Conservation (phyloP, 2,888 invertebrate genomes). For the Eudemis profundana region DNA sequence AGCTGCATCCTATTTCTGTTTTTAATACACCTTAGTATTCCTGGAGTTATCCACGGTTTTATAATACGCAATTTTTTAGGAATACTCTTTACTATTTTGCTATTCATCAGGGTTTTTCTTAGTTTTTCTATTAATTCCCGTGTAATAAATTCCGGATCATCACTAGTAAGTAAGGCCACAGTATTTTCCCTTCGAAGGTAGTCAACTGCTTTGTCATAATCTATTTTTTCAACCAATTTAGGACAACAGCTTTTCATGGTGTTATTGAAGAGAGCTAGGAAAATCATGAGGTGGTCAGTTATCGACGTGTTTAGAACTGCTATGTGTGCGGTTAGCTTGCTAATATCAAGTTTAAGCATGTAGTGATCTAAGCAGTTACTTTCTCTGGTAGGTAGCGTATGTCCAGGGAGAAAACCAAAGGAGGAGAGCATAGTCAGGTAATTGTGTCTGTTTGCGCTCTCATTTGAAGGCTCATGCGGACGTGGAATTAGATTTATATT, state of each 20-base stretch:
- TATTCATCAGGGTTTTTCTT: background rate
- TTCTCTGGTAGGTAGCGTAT: slow-evolving; percentile 48
- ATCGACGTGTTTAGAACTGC: slow-evolving; percentile 12
- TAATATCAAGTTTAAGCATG: slow-evolving; percentile 7
- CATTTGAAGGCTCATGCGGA: slow-evolving; percentile 40
- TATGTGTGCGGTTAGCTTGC: background rate
- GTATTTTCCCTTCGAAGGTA: background rate
- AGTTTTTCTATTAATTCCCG: background rate
- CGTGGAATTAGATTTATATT: slow-evolving; percentile 31
- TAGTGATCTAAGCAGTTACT: slow-evolving; percentile 48
- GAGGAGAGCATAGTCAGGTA: slow-evolving; percentile 47
- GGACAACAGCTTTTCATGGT: background rate
- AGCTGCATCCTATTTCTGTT: slow-evolving; percentile 9
- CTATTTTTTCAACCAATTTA: background rate
- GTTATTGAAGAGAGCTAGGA: background rate
- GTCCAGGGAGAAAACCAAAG: slow-evolving; percentile 49
- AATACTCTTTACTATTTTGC: background rate
- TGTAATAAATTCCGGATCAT: slow-evolving; percentile 1
- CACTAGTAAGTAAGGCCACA: background rate
- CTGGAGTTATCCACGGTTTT: slow-evolving; percentile 2
- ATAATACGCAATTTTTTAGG: slow-evolving; percentile 2
- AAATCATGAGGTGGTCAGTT: slow-evolving; percentile 1
- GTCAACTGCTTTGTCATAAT: background rate
- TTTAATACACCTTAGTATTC: background rate
- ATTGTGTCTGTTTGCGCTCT: slow-evolving; percentile 45